Percentiles rank a stretch among this genome's conserved stretches.
phyloP scores from a whole-genome alignment of 2,888 invertebrate species.

The Phaonia tiefii region DNA sequence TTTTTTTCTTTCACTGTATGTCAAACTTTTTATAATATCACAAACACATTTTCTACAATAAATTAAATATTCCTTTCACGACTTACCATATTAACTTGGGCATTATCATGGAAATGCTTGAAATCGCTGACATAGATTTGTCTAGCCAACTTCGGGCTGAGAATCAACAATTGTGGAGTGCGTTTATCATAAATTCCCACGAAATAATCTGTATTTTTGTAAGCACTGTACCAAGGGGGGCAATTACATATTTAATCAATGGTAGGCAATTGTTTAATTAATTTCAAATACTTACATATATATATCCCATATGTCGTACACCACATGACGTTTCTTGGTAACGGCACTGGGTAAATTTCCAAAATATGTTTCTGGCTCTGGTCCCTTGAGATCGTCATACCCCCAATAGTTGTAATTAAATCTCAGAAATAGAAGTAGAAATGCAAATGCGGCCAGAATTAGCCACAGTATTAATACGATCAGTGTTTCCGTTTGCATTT shows the following conservation, averaged over 20 bases:
- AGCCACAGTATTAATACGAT: constrained; percentile 42
- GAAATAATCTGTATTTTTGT: constrained; percentile 73
- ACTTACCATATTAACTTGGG: constrained; percentile 70
- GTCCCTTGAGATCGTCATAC: constrained; percentile 53
- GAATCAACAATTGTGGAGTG: constrained; percentile 77
- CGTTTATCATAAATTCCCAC: constrained; percentile 79
- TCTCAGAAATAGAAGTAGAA: constrained; percentile 56
- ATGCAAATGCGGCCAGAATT: constrained; percentile 47
- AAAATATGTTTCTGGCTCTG: constrained; percentile 50
- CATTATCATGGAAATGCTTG: constrained; percentile 78
- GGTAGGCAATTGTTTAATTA: neutral
- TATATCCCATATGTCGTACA: constrained; percentile 64
- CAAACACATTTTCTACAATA: neutral
- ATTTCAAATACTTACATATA: constrained; percentile 53
- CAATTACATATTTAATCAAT: neutral
- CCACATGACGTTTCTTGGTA: constrained; percentile 59
- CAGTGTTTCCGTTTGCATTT: constrained; percentile 33
- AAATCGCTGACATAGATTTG: constrained; percentile 80
- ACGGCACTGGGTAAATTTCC: constrained; percentile 61
- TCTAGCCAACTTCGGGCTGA: constrained; percentile 76
- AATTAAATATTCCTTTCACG: neutral
- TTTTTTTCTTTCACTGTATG: too few species aligned
- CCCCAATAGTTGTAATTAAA: constrained; percentile 64
- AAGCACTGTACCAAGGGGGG: constrained; percentile 68
- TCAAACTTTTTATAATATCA: neutral